These are phyloP conservation scores for Discoglossus pictus DNA, from an alignment of 2,797 vertebrate species.

Conservation along the genomic window DNA sequence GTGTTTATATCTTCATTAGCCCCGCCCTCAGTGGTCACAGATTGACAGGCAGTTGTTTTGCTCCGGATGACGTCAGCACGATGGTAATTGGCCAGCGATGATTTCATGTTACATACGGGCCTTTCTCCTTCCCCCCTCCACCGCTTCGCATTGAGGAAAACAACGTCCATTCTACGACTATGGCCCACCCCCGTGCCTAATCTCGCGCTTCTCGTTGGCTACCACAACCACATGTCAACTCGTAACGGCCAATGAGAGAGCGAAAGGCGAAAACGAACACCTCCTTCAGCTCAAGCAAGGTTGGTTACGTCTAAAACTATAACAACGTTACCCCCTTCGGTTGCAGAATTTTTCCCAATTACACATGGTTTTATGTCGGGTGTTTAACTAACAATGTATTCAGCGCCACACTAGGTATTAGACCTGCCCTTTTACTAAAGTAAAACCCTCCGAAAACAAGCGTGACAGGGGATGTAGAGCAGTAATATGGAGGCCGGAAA, in stretches of 20 bases:
- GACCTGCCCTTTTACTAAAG: neutral
- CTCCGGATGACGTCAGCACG: slow-evolving; percentile 26
- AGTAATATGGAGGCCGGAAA: no score
- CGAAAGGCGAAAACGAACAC: neutral
- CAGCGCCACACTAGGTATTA: no score
- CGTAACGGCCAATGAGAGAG: neutral
- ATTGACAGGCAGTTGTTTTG: slow-evolving; percentile 28
- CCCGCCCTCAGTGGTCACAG: neutral
- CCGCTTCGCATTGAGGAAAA: slow-evolving; percentile 45
- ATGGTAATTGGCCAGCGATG: slow-evolving; percentile 34
- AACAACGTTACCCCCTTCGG: no score
- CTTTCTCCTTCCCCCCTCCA: neutral
- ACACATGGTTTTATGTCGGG: no score
- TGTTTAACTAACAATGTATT: no score
- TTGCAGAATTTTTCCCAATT: no score
- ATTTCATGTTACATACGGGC: slow-evolving; percentile 50
- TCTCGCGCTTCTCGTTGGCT: neutral
- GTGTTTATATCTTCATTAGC: no score
- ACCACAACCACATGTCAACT: neutral
- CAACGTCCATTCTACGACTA: slow-evolving; percentile 29
- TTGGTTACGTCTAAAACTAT: slow-evolving; percentile 18
- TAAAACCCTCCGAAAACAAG: neutral
- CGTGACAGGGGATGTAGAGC: no score
- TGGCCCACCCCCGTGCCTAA: neutral
- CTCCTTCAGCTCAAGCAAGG: slow-evolving; percentile 15